Conservation (phyloP, 2,113 vertebrate species). For the Psammodynastes pulverulentus region DNA sequence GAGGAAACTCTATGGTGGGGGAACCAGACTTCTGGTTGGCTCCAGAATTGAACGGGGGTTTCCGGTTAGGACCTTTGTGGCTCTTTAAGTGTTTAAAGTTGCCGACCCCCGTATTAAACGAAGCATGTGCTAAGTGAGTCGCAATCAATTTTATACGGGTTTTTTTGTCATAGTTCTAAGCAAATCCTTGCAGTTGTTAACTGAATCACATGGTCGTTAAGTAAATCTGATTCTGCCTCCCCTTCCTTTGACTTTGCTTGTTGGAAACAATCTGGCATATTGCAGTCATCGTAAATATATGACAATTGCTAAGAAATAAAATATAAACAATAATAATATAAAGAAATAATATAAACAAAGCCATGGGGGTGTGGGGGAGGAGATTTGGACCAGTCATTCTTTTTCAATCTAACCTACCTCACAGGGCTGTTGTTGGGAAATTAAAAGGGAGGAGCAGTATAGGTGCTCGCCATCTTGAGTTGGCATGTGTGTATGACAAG, state of each 20-base stretch:
- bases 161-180: neutral
- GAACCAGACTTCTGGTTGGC: too few relatives aligned
- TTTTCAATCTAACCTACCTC: neutral
- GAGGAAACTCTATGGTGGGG: too few relatives aligned
- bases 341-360: neutral
- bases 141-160: neutral
- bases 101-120: too few relatives aligned
- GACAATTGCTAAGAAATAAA: neutral
- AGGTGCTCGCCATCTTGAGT: neutral
- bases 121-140: too few relatives aligned
- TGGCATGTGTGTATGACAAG: too few relatives aligned
- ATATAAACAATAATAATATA: too few relatives aligned
- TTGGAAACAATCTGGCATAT: neutral
- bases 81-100: too few relatives aligned
- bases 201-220: neutral
- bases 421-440: neutral
- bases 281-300: neutral
- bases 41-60: too few relatives aligned
- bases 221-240: neutral
- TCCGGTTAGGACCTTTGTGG: too few relatives aligned
- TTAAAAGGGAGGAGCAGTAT: neutral
- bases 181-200: neutral
- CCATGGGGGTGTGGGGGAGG: neutral
- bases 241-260: neutral
- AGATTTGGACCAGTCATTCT: neutral